Percentiles rank a stretch among this genome's conserved stretches.
Evolutionary conservation across 2,888 invertebrate species (phyloP).

Genomic region (Strigamia transsilvanica): DNA sequence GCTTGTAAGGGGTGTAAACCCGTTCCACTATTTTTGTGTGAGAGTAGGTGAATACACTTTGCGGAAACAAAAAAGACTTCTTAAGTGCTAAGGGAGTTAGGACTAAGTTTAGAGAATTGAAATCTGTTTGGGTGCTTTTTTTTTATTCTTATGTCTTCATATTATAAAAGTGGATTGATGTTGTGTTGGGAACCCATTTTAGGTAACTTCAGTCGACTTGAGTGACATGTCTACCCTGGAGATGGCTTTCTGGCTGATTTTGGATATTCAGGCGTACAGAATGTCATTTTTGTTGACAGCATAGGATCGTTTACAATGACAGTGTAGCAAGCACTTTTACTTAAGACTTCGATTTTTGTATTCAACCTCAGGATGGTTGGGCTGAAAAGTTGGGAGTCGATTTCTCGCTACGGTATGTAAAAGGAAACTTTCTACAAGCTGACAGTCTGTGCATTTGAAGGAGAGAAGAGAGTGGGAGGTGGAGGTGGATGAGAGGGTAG

Average conservation of each 20-base stretch:
- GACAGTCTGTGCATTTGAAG: conserved; percentile 26
- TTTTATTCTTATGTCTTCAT: background rate
- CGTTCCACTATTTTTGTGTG: no score
- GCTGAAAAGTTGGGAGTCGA: conserved; percentile 26
- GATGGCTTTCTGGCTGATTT: conserved; percentile 30
- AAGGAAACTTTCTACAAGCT: conserved; percentile 30
- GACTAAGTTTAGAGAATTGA: conserved; percentile 30
- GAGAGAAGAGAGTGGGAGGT: background rate
- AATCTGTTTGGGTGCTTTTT: background rate
- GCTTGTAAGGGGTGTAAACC: no score
- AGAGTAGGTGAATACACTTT: background rate
- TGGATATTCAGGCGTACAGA: conserved; percentile 13
- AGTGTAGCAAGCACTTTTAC: conserved; percentile 30
- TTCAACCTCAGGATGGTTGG: conserved; percentile 18
- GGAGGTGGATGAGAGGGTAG: background rate
- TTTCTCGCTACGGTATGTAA: conserved; percentile 30
- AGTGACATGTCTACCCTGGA: conserved; percentile 23
- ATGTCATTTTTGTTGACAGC: conserved; percentile 30
- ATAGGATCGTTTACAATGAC: conserved; percentile 30
- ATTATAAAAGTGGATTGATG: conserved; percentile 30
- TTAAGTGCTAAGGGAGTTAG: conserved; percentile 17
- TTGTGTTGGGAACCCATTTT: conserved; percentile 30
- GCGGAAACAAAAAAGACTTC: background rate
- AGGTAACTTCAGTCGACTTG: conserved; percentile 30
- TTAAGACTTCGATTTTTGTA: conserved; percentile 30